Conservation (phyloP, 2,797 vertebrate species). For the Alfaro cultratus region DNA sequence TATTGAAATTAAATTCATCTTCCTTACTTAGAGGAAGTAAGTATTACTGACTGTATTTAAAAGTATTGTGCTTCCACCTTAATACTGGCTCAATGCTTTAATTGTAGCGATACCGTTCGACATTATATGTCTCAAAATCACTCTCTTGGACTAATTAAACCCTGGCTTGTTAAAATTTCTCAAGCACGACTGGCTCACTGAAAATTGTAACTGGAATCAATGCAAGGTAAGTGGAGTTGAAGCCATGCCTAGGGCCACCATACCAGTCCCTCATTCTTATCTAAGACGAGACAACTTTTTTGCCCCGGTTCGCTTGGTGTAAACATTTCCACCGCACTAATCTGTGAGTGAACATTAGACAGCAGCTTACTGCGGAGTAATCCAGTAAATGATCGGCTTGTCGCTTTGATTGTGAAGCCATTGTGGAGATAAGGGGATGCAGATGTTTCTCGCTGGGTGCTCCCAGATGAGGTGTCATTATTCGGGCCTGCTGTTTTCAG, state of each 20-base stretch:
- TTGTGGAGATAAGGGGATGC: conserved; percentile 73
- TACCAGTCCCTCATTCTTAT: conserved; percentile 57
- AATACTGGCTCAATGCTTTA: conserved; percentile 26
- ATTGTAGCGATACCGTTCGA: conserved; percentile 24
- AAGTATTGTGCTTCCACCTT: conserved; percentile 20
- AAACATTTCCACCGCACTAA: conserved; percentile 70
- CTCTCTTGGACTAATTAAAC: conserved; percentile 43
- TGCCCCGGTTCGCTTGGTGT: conserved; percentile 50
- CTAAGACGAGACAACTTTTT: conserved; percentile 51
- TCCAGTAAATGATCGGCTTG: conserved; percentile 70
- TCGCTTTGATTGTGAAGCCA: conserved; percentile 64
- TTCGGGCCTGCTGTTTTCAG: conserved; percentile 64
- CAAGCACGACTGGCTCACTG: conserved; percentile 28
- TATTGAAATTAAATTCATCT: conserved; percentile 52
- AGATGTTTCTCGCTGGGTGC: conserved; percentile 71
- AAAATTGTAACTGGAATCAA: conserved; percentile 40
- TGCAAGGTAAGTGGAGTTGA: conserved; percentile 37
- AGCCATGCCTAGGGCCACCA: conserved; percentile 36
- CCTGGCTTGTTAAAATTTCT: conserved; percentile 25
- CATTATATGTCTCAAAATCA: conserved; percentile 28
- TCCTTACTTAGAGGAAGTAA: conserved; percentile 44
- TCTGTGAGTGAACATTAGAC: conserved; percentile 70
- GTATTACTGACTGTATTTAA: conserved; percentile 36
- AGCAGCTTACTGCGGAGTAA: conserved; percentile 68
- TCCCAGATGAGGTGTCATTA: conserved; percentile 72